A percentile compares a stretch with the other conserved stretches of the same genome.
phyloP scores from a whole-genome alignment of 2,797 vertebrate genomes.

The Lophotriccus pileatus region DNA sequence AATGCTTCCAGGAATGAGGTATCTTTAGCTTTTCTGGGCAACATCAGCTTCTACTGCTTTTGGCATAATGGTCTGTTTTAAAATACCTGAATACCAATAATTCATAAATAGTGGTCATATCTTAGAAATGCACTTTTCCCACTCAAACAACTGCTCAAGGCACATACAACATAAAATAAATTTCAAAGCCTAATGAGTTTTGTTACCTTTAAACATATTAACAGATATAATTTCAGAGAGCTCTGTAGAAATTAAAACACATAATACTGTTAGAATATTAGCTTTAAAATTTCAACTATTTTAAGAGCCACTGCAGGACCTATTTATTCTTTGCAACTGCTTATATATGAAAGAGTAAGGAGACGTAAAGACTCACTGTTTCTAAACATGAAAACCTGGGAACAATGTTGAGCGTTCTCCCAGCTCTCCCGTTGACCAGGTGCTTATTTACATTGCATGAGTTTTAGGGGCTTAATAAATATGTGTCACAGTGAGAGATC shows the following conservation, averaged over 20 bases:
- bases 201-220: background rate
- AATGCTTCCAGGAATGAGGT: background rate
- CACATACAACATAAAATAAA: background rate
- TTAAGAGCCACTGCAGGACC: rapidly evolving
- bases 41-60: background rate
- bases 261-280: background rate
- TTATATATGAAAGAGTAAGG: background rate
- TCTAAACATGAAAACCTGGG: background rate
- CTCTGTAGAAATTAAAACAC: background rate
- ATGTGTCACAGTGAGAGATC: background rate
- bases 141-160: background rate
- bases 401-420: background rate
- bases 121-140: background rate
- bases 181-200: background rate
- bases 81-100: background rate
- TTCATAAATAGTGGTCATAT: background rate
- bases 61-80: background rate
- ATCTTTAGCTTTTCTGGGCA: background rate
- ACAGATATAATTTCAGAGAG: background rate
- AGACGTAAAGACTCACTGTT: background rate
- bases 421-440: background rate
- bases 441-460: background rate
- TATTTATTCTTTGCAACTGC: background rate
- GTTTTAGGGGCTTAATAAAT: background rate
- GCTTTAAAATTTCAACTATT: background rate